phyloP scores from a whole-genome alignment of 2,797 vertebrate genomes.

The Xenentodon cancila region DNA sequence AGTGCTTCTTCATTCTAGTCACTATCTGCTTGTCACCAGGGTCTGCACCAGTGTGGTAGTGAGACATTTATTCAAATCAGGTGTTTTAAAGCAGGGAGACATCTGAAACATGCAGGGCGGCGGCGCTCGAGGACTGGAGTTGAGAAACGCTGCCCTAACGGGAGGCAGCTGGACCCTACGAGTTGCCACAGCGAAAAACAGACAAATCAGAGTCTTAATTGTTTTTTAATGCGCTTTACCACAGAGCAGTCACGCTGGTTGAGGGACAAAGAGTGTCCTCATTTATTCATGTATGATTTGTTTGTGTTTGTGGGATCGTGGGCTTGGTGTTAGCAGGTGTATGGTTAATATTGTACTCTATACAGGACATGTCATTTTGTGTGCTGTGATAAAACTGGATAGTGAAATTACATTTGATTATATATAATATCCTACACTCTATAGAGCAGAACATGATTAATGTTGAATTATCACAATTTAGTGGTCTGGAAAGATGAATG shows the following conservation, averaged over 20 bases:
- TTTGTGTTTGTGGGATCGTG: neutral
- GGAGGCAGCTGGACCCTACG: conserved; percentile 60
- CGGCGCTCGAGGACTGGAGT: conserved; percentile 23
- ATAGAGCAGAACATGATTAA: conserved; percentile 20
- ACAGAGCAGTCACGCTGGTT: conserved; percentile 22
- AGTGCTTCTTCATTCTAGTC: no score
- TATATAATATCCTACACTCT: conserved; percentile 5
- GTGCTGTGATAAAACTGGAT: neutral
- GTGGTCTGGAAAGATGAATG: conserved; percentile 24
- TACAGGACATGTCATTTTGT: neutral
- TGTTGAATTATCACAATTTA: conserved; percentile 38
- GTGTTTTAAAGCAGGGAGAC: no score
- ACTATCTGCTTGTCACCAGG: no score
- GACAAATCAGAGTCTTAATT: conserved; percentile 70
- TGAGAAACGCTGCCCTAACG: neutral
- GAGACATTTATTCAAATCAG: no score
- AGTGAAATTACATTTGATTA: neutral
- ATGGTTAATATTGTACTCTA: neutral
- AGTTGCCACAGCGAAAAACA: conserved; percentile 46
- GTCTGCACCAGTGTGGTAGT: no score
- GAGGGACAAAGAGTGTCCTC: conserved; percentile 6
- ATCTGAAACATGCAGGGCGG: no score
- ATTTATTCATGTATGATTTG: conserved; percentile 3
- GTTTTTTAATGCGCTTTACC: conserved; percentile 72
- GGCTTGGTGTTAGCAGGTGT: neutral